Base-by-base conservation (phyloP, 2,888 invertebrate genomes). In the Ormia ochracea region DNA sequence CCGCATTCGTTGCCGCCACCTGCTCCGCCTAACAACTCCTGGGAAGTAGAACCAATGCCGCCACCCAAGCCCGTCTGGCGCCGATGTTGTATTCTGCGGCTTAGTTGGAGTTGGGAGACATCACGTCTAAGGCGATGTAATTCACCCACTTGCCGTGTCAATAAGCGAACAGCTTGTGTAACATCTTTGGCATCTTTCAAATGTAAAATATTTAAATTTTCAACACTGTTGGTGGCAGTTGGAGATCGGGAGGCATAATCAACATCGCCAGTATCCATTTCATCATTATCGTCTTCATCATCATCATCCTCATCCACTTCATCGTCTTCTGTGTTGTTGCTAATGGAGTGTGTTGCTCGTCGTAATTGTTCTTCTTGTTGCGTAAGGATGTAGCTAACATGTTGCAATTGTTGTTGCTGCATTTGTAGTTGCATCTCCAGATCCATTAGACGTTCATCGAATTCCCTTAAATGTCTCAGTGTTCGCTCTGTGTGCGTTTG, bases 101-200 rank as follows among this genome's bases (percentile, higher is more conserved):
- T 87, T 77, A 89, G 82, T 82, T 90, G 88, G 82, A 90, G 83
- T 61, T 90, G 88, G 68, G 90, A 90, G 12, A 90, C 90, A 84
- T 90, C 90, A 75, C 90, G 87, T 28, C 90, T 86, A 78, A 90
- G 83, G 45, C 90, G 87, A 82, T 90, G 90, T 77, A 90, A 84
- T 77, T 89, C 90, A 61, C 89, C 86, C 59, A 86, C 85, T 83
- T 86, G 84, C 28, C 85, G 82, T 41, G 87, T 85, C 80, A 88
- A 80, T 72, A 83, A 83, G 41, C 87, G 86, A 77, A 90, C 85
- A 59, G 87, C 86, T 78, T 87, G 81, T 76, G 87, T 85, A 77
- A 90, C 70, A 69, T 87, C 82, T 59, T 73, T 76, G 58, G 77
- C 65, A 52, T 80, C 72, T 28, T 73, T 73, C 21, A 70, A 45